phyloP scores from a whole-genome alignment of 1,140 invertebrate species.

The Drosophila lini region DNA sequence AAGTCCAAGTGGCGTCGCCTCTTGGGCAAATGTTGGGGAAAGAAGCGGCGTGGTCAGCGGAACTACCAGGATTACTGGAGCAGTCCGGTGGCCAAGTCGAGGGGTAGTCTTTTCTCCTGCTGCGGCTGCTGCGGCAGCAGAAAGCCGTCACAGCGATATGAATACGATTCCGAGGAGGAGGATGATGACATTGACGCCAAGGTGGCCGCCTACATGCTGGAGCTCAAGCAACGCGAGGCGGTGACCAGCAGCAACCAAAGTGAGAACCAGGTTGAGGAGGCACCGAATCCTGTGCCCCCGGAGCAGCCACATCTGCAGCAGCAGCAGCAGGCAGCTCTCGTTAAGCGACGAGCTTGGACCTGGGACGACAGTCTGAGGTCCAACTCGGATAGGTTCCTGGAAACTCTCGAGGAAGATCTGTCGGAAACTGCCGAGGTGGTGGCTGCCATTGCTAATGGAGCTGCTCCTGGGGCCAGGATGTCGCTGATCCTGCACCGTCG shows the following conservation, averaged over 20 bases:
- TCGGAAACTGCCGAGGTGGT: conserved; percentile 40
- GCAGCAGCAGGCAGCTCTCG: conserved; percentile 3
- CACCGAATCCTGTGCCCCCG: conserved; percentile 7
- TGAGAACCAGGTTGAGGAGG: conserved; percentile 54
- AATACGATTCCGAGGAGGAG: conserved; percentile 77
- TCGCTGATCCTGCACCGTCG: conserved; percentile 67
- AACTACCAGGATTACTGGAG: conserved; percentile 59
- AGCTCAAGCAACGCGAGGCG: conserved; percentile 75
- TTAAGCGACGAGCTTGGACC: conserved; percentile 71
- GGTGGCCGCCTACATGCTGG: conserved; percentile 83
- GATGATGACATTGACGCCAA: conserved; percentile 85
- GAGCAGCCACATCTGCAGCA: conserved; percentile 25
- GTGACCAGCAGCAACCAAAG: conserved; percentile 52
- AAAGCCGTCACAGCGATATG: conserved; percentile 26
- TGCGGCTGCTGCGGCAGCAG: conserved; percentile 22
- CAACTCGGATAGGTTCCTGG: conserved; percentile 83
- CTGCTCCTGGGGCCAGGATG: conserved; percentile 36
- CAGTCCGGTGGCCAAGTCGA: conserved; percentile 1
- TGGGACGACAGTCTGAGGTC: conserved; percentile 84
- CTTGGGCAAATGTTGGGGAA: conserved; percentile 30
- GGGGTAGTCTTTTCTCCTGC: conserved; percentile 9
- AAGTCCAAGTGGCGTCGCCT: conserved; percentile 44
- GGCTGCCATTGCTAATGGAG: conserved; percentile 11
- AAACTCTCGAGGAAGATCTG: conserved; percentile 79
- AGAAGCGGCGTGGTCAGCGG: conserved; percentile 24